These are phyloP conservation scores for Lethrus apterus DNA, from an alignment of 1,140 invertebrate genomes.

Conservation along the genomic window DNA sequence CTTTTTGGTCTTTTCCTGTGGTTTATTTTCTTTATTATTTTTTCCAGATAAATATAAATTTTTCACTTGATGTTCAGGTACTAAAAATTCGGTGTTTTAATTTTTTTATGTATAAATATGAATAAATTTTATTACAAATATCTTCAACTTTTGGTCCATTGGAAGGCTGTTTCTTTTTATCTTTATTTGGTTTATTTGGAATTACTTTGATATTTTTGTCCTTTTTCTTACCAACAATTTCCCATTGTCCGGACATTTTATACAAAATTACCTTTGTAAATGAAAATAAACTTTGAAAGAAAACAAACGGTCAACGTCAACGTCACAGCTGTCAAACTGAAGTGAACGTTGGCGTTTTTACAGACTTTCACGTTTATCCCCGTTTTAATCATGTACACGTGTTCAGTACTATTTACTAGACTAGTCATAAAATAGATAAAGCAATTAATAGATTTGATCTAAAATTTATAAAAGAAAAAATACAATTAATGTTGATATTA, in stretches of 20 bases:
- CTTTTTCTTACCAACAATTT: conserved; percentile 68
- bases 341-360: too few relatives aligned
- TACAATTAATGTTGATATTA: too few relatives aligned
- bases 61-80: conserved; percentile 33
- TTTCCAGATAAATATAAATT: conserved; percentile 30
- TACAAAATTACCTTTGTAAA: too few relatives aligned
- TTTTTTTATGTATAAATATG: conserved; percentile 7
- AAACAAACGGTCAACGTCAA: too few relatives aligned
- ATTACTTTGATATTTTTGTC: conserved; percentile 47
- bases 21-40: conserved; percentile 41
- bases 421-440: too few relatives aligned
- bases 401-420: too few relatives aligned
- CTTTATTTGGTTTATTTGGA: conserved; percentile 37
- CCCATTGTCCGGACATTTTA: conserved; percentile 64
- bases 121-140: conserved; percentile 46
- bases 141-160: conserved; percentile 55
- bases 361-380: too few relatives aligned
- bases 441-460: too few relatives aligned
- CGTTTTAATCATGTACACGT: too few relatives aligned
- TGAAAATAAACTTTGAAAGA: too few relatives aligned
- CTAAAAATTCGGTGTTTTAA: conserved; percentile 23
- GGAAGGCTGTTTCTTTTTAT: conserved; percentile 52
- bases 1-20: conserved; percentile 38
- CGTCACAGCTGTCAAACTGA: too few relatives aligned
- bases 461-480: too few relatives aligned